These are phyloP conservation scores for Cyrtonyx montezumae DNA, from an alignment of 2,113 vertebrate species.

Conservation along the genomic window DNA sequence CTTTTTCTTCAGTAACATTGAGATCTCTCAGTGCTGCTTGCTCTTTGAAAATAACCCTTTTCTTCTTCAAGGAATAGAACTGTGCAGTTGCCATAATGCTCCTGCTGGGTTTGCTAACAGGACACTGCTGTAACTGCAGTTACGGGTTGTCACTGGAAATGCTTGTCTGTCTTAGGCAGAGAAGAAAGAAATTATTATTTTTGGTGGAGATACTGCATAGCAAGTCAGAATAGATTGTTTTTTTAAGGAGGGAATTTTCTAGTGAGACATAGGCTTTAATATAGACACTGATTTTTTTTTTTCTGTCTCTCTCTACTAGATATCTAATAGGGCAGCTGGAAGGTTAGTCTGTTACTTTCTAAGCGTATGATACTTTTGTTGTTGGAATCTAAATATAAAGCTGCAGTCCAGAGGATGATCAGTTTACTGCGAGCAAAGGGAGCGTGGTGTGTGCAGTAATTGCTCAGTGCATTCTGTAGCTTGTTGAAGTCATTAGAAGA, in stretches of 20 bases:
- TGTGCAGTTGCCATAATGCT: not conserved
- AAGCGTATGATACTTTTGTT: not conserved
- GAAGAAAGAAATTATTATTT: not conserved
- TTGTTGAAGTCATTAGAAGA: constrained; percentile 51
- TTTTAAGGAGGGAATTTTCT: not conserved
- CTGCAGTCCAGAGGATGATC: constrained; percentile 24
- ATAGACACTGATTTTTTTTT: not conserved
- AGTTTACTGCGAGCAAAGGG: constrained; percentile 14
- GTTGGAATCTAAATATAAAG: not conserved
- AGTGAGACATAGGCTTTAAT: not conserved
- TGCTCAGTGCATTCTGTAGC: constrained; percentile 5
- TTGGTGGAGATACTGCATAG: not conserved
- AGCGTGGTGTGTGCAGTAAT: not conserved
- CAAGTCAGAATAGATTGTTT: not conserved
- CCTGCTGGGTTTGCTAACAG: not conserved
- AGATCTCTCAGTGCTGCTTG: not conserved
- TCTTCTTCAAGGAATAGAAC: not conserved
- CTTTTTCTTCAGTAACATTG: not conserved
- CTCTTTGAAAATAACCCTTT: not conserved
- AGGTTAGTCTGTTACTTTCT: not conserved
- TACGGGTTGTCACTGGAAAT: not conserved
- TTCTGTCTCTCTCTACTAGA: not conserved
- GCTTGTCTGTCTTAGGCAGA: not conserved
- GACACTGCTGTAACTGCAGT: not conserved
- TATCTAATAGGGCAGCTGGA: not conserved